These are phyloP conservation scores for Elephantulus edwardii DNA, from an alignment of 2,113 vertebrate genomes.

Conservation along the genomic window DNA sequence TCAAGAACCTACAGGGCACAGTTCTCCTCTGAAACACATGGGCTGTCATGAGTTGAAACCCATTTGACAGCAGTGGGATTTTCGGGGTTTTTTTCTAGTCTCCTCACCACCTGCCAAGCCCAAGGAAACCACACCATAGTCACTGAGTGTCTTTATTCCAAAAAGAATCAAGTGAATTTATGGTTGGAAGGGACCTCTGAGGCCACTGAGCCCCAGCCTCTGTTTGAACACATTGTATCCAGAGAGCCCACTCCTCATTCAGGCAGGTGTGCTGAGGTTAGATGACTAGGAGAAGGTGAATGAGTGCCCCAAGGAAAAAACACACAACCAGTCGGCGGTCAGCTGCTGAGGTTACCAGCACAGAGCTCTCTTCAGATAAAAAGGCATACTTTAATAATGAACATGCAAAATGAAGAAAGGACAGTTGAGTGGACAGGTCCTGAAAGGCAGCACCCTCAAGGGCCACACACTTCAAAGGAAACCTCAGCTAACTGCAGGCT, in stretches of 20 bases:
- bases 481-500: too few species aligned
- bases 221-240: accelerated
- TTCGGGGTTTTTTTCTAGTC: not conserved
- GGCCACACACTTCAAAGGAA: too few species aligned
- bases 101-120: not conserved
- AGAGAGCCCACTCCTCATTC: too few species aligned
- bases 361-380: not conserved
- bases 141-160: not conserved
- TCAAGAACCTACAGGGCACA: not conserved
- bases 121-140: not conserved
- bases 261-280: not conserved
- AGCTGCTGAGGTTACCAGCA: not conserved
- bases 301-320: not conserved
- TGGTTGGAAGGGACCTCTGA: not conserved
- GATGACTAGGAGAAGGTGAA: not conserved
- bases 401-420: not conserved
- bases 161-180: not conserved
- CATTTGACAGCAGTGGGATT: not conserved
- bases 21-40: not conserved
- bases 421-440: not conserved
- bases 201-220: not conserved
- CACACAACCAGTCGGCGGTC: not conserved
- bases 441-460: not conserved
- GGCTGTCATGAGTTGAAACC: not conserved
- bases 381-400: not conserved